Percentiles rank a stretch among this genome's conserved stretches.
Evolutionary conservation across 2,888 invertebrate genomes (phyloP).

Genomic region (Spialia ferax): DNA sequence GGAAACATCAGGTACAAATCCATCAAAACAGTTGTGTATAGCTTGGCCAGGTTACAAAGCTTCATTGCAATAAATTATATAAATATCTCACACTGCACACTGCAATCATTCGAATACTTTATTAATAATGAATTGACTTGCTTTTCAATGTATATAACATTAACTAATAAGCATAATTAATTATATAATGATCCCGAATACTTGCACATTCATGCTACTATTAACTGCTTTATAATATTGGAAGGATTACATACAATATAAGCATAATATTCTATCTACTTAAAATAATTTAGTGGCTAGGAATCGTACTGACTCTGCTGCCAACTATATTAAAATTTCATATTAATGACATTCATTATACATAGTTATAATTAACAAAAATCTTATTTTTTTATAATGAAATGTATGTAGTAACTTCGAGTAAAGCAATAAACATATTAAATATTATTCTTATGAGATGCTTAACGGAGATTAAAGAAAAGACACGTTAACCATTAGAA

Average conservation of each 20-base stretch:
- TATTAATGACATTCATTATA: background rate
- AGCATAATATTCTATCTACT: constrained; percentile 26
- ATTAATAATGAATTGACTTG: constrained; percentile 1
- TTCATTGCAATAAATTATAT: constrained; percentile 32
- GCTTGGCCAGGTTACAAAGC: constrained; percentile 32
- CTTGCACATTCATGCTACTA: constrained; percentile 8
- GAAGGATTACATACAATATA: constrained; percentile 19
- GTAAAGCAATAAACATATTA: constrained; percentile 19
- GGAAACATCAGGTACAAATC: constrained; percentile 31
- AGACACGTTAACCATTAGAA: background rate
- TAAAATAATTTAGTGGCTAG: constrained; percentile 4
- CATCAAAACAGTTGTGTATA: constrained; percentile 18
- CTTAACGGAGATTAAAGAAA: background rate
- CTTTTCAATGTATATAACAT: background rate
- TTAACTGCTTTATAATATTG: constrained; percentile 21
- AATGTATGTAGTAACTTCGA: constrained; percentile 26
- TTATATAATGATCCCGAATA: background rate
- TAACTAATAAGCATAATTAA: constrained; percentile 5
- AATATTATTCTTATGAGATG: background rate
- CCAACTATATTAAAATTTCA: background rate
- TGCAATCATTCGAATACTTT: background rate
- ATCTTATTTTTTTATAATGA: background rate
- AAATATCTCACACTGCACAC: constrained; percentile 17
- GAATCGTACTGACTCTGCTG: constrained; percentile 6
- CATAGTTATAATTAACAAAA: background rate